A percentile compares a stretch with the other conserved stretches of the same genome.
phyloP scores from a whole-genome alignment of 2,888 invertebrate species.

The Eupithecia inturbata region DNA sequence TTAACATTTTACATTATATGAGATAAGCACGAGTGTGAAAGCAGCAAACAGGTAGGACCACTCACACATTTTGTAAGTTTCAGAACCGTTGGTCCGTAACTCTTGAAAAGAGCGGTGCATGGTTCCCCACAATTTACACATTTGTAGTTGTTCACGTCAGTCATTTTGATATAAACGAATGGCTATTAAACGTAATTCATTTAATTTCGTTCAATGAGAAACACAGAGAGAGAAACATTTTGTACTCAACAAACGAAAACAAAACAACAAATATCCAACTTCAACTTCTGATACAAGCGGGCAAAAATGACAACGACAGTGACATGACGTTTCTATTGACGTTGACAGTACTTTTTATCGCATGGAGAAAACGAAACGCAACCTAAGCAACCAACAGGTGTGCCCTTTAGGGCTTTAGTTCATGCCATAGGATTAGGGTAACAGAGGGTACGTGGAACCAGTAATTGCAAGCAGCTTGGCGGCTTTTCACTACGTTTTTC shows the following conservation, averaged over 20 bases:
- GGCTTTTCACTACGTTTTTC: too few relatives aligned
- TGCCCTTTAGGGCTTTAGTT: too few relatives aligned
- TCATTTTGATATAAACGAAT: slow-evolving; percentile 39
- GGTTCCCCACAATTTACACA: slow-evolving; percentile 89
- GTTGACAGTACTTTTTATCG: not conserved
- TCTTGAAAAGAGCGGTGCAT: slow-evolving; percentile 86
- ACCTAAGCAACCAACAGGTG: too few relatives aligned
- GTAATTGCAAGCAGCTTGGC: too few relatives aligned
- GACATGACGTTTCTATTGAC: not conserved
- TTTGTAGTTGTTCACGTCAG: slow-evolving; percentile 55
- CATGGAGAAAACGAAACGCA: too few relatives aligned
- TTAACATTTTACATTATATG: too few relatives aligned
- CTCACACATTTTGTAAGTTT: slow-evolving; percentile 91
- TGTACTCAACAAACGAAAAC: too few relatives aligned
- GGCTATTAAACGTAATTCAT: not conserved
- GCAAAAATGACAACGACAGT: not conserved
- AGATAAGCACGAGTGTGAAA: too few relatives aligned
- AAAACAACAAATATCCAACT: too few relatives aligned
- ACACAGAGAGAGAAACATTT: not conserved
- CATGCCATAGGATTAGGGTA: too few relatives aligned
- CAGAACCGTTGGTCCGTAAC: slow-evolving; percentile 88
- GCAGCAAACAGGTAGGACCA: slow-evolving; percentile 39
- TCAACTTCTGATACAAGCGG: too few relatives aligned
- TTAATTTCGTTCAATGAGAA: not conserved
- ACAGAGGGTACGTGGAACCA: too few relatives aligned